phyloP scores from a whole-genome alignment of 2,113 vertebrate genomes.

The Carollia perspicillata region DNA sequence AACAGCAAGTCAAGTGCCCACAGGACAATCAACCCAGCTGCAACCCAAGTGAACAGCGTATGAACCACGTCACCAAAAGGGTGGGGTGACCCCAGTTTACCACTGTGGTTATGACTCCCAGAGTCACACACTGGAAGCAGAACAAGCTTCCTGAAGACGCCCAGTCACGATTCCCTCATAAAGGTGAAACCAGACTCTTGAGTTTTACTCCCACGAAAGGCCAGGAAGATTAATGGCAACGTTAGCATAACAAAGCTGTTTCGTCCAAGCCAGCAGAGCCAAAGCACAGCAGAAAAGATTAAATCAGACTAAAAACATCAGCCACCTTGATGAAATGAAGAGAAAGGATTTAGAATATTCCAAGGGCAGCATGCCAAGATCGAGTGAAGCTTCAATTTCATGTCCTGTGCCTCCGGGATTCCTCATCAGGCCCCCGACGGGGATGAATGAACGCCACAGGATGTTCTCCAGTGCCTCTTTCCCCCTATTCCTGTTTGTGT shows the following conservation, averaged over 20 bases:
- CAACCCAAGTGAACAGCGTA: not conserved
- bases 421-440: not conserved
- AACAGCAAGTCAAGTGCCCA: not conserved
- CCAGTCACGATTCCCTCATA: not conserved
- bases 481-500: not conserved
- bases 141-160: not conserved
- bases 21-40: not conserved
- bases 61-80: not conserved
- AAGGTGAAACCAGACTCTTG: not conserved
- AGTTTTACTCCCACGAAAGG: not conserved
- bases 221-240: slow-evolving; percentile 28
- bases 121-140: not conserved
- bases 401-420: slow-evolving; percentile 29
- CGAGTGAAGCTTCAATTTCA: not conserved
- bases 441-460: not conserved
- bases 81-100: not conserved
- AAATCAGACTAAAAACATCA: slow-evolving; percentile 48
- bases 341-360: slow-evolving; percentile 53
- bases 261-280: not conserved
- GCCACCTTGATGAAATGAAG: slow-evolving; percentile 41
- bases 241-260: slow-evolving; percentile 34
- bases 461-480: not conserved
- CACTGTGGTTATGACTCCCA: not conserved
- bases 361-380: slow-evolving; percentile 25
- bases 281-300: slow-evolving; percentile 27